A percentile compares a stretch with the other conserved stretches of the same genome.
Conservation (phyloP, 1,140 invertebrate species). For the Hetaerina americana region DNA sequence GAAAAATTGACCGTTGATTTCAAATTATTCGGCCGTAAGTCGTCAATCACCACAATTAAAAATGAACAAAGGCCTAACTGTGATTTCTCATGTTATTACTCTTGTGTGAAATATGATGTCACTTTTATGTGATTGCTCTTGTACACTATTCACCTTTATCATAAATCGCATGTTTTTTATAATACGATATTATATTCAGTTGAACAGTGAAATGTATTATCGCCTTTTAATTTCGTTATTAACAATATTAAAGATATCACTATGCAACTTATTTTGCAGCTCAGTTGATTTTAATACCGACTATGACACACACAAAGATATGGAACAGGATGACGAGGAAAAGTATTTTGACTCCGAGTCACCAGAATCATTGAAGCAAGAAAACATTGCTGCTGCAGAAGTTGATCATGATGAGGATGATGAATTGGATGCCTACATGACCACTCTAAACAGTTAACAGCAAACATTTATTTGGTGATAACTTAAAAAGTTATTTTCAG, state of each 20-base stretch:
- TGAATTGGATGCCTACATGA: constrained; percentile 60
- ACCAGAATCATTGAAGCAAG: constrained; percentile 35
- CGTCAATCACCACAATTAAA: too few relatives aligned
- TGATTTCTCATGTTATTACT: too few relatives aligned
- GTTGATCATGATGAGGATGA: constrained; percentile 36
- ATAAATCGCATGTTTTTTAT: not conserved
- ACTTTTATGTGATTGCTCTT: too few relatives aligned
- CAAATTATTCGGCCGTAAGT: not conserved
- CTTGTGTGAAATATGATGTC: too few relatives aligned
- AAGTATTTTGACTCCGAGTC: constrained; percentile 77
- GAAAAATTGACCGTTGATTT: not conserved
- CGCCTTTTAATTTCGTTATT: not conserved
- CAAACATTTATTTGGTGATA: too few relatives aligned
- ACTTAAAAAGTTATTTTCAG: too few relatives aligned
- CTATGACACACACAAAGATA: constrained; percentile 47
- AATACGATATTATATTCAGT: not conserved
- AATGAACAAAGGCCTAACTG: too few relatives aligned
- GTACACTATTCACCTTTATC: too few relatives aligned
- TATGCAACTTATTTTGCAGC: constrained; percentile 26
- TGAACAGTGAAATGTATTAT: too few relatives aligned
- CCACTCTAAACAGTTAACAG: too few relatives aligned
- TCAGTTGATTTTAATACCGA: constrained; percentile 59
- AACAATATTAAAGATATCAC: too few relatives aligned
- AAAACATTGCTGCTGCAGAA: too few relatives aligned
- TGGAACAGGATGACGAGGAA: constrained; percentile 69